Percentiles rank a stretch among this genome's conserved stretches.
These are phyloP conservation scores for Brachionus plicatilis DNA, from an alignment of 1,140 invertebrate species.

Conservation along the genomic window DNA sequence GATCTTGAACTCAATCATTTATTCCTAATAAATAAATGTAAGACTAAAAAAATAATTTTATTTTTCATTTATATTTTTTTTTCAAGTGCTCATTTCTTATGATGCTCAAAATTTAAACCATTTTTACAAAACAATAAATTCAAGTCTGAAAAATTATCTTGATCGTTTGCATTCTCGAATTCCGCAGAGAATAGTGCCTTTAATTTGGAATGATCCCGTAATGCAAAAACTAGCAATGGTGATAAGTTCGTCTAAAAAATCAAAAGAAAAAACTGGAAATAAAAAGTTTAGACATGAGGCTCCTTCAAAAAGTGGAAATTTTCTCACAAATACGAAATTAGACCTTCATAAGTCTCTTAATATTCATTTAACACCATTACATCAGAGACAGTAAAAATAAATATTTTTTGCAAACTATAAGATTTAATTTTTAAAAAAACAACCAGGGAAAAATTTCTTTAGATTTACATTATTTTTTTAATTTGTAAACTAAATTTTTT, in stretches of 20 bases:
- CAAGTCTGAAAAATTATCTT: slow-evolving; percentile 13
- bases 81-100: slow-evolving; percentile 21
- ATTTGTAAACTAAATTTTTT: not conserved
- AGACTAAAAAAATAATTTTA: not conserved
- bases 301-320: not conserved
- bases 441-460: not conserved
- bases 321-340: not conserved
- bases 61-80: not conserved
- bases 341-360: not conserved
- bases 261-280: not conserved
- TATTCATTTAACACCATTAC: not conserved
- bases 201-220: slow-evolving; percentile 38
- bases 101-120: slow-evolving; percentile 13
- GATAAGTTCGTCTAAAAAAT: not conserved
- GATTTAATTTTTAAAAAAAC: too few relatives aligned
- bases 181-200: slow-evolving; percentile 6
- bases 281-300: not conserved
- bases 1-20: slow-evolving; percentile 28
- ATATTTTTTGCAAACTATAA: too few relatives aligned
- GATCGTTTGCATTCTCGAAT: not conserved
- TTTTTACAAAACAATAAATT: not conserved
- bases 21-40: slow-evolving; percentile 37
- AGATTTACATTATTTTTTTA: not conserved
- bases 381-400: not conserved
- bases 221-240: slow-evolving; percentile 30